A percentile compares a stretch with the other conserved stretches of the same genome.
These are phyloP conservation scores for Tolmerus cingulatus DNA, from an alignment of 2,888 invertebrate genomes.

Conservation along the genomic window DNA sequence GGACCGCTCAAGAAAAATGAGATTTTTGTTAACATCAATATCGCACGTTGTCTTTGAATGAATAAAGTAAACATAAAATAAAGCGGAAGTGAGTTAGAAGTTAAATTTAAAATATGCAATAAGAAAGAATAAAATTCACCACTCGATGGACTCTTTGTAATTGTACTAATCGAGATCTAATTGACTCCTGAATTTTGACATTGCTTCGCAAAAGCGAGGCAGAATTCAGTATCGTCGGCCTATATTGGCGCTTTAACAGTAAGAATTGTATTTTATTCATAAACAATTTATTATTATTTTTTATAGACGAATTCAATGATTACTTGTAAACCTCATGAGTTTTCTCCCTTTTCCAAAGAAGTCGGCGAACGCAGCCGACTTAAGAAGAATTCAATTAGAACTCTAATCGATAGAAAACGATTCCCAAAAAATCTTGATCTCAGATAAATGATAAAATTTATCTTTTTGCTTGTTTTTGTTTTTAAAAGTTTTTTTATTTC, in stretches of 20 bases:
- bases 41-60: conserved; percentile 32
- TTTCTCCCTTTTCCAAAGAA: conserved; percentile 35
- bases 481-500: background rate
- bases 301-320: conserved; percentile 3
- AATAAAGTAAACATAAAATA: background rate
- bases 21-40: conserved; percentile 22
- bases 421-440: conserved; percentile 49
- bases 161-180: conserved; percentile 25
- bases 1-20: background rate
- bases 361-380: conserved; percentile 1
- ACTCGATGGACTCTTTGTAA: conserved; percentile 13
- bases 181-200: background rate
- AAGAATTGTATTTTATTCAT: conserved; percentile 11
- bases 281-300: background rate
- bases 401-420: conserved; percentile 44
- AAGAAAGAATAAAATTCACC: conserved; percentile 32
- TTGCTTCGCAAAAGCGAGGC: background rate
- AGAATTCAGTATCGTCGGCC: conserved; percentile 7
- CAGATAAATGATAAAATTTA: conserved; percentile 44
- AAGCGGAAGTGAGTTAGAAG: conserved; percentile 13
- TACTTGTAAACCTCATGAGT: conserved; percentile 17
- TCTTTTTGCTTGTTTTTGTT: conserved; percentile 37
- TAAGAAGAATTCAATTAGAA: conserved; percentile 1
- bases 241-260: background rate
- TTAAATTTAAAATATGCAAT: conserved; percentile 26